phyloP scores from a whole-genome alignment of 2,113 vertebrate species.

The Alectura lathami region DNA sequence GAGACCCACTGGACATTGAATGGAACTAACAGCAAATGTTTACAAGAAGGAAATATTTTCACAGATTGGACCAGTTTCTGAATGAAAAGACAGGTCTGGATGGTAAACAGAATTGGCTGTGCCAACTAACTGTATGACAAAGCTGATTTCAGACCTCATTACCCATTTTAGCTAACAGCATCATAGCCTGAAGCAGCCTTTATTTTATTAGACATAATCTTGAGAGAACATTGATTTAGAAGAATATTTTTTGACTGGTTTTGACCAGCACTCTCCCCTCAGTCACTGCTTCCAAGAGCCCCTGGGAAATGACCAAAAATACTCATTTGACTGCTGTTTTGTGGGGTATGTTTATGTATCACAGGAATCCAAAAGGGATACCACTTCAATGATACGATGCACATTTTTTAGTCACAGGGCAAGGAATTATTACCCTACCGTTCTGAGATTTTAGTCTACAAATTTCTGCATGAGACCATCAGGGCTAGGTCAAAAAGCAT shows the following conservation, averaged over 20 bases:
- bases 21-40: background rate
- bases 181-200: background rate
- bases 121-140: background rate
- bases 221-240: slow-evolving; percentile 1
- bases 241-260: background rate
- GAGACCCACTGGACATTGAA: background rate
- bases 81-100: background rate
- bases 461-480: background rate
- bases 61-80: background rate
- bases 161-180: background rate
- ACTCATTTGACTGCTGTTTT: background rate
- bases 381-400: background rate
- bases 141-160: background rate
- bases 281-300: background rate
- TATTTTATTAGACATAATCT: background rate
- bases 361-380: background rate
- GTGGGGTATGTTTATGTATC: background rate
- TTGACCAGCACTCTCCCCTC: background rate
- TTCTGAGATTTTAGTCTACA: background rate
- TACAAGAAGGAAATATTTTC: background rate
- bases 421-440: background rate
- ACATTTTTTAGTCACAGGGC: background rate
- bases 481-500: background rate
- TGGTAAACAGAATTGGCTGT: background rate
- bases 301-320: slow-evolving; percentile 49